Evolutionary conservation across 2,888 invertebrate genomes (phyloP).

Genomic region (Eremobia ochroleuca): DNA sequence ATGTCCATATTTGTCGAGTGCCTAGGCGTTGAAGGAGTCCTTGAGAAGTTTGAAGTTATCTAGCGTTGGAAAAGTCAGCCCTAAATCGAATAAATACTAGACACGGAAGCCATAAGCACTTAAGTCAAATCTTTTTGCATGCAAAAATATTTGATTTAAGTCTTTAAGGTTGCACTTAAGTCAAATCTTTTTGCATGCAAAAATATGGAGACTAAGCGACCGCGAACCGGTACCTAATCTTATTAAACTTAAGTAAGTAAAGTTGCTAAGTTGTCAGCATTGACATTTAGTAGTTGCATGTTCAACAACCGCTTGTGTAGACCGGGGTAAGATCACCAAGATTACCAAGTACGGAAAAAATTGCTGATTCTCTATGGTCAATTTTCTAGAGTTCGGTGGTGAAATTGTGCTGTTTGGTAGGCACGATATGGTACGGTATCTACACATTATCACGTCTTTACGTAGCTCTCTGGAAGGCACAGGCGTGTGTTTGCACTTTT

Average conservation of each 20-base stretch:
- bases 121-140: too few relatives aligned
- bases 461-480: neutral
- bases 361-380: neutral
- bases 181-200: too few relatives aligned
- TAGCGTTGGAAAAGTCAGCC: too few relatives aligned
- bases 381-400: neutral
- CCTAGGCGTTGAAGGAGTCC: slow-evolving; percentile 35
- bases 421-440: neutral
- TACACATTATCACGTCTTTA: neutral
- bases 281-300: slow-evolving; percentile 38
- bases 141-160: too few relatives aligned
- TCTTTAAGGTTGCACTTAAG: too few relatives aligned
- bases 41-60: too few relatives aligned
- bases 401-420: neutral
- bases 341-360: neutral
- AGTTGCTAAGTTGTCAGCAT: slow-evolving; percentile 32
- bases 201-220: too few relatives aligned
- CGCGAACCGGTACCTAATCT: slow-evolving; percentile 24
- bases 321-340: neutral
- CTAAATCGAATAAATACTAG: too few relatives aligned
- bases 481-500: neutral
- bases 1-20: slow-evolving; percentile 27
- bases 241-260: slow-evolving; percentile 27
- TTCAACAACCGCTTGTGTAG: slow-evolving; percentile 1
- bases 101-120: too few relatives aligned